Conservation (phyloP, 2,888 invertebrate genomes). For the Tholera decimalis region DNA sequence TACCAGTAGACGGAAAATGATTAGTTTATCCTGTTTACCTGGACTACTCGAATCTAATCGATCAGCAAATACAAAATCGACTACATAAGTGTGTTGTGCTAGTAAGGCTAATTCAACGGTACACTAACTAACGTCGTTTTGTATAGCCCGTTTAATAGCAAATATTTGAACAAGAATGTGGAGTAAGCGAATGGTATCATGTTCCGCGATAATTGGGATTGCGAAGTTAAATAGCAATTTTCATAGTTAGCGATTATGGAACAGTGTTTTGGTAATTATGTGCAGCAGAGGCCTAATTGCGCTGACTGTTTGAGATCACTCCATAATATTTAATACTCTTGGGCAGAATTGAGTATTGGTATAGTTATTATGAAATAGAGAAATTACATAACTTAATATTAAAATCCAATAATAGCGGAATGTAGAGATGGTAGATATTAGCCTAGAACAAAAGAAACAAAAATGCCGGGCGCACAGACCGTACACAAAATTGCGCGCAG, state of each 20-base stretch:
- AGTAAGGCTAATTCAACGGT: conserved; percentile 42
- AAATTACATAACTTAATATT: background rate
- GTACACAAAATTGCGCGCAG: conserved; percentile 29
- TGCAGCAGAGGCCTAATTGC: background rate
- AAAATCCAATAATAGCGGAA: background rate
- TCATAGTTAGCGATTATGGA: conserved; percentile 34
- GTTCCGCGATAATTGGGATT: conserved; percentile 57
- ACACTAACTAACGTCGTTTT: conserved; percentile 46
- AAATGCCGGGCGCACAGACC: conserved; percentile 10
- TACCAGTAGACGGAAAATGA: conserved; percentile 2
- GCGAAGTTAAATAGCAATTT: conserved; percentile 47
- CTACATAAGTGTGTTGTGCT: conserved; percentile 33
- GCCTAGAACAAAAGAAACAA: conserved; percentile 29
- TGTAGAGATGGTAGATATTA: conserved; percentile 3
- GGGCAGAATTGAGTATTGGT: background rate
- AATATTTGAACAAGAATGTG: conserved; percentile 62
- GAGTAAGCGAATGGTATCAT: conserved; percentile 48
- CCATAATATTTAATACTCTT: background rate
- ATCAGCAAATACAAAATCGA: conserved; percentile 33
- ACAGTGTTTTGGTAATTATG: background rate
- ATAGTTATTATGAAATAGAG: background rate
- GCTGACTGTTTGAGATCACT: background rate
- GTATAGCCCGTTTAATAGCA: conserved; percentile 40
- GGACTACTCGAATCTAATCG: conserved; percentile 10
- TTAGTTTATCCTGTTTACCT: background rate